These are phyloP conservation scores for Thunnus albacares DNA, from an alignment of 2,797 vertebrate species.

Conservation along the genomic window DNA sequence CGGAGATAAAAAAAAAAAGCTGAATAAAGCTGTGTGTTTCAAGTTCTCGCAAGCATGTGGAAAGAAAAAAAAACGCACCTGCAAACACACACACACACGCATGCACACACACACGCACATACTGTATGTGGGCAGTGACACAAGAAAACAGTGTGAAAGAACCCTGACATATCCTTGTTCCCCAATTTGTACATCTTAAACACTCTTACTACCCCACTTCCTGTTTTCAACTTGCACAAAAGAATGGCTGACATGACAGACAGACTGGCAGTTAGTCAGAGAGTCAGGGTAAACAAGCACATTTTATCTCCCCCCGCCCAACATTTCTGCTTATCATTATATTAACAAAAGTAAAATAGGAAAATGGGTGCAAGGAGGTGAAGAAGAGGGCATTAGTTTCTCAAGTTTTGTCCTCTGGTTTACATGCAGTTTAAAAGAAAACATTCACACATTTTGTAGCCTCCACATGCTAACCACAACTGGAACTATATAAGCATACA, in stretches of 20 bases:
- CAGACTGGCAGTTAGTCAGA: slow-evolving; percentile 3
- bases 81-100: background rate
- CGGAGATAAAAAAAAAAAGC: slow-evolving; percentile 42
- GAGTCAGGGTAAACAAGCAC: background rate
- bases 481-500: too few relatives aligned
- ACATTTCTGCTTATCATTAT: slow-evolving; percentile 19
- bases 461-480: too few relatives aligned
- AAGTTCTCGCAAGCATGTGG: slow-evolving; percentile 11
- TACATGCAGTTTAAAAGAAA: background rate
- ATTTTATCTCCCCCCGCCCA: slow-evolving; percentile 7
- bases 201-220: slow-evolving; percentile 55
- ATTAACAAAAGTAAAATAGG: background rate
- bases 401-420: background rate
- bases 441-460: too few relatives aligned
- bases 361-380: too few relatives aligned
- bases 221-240: slow-evolving; percentile 60
- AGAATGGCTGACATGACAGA: slow-evolving; percentile 30
- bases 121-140: background rate
- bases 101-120: background rate
- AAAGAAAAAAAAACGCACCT: background rate
- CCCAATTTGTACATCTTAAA: slow-evolving; percentile 28
- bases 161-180: slow-evolving; percentile 20
- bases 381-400: background rate
- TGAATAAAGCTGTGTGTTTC: background rate
- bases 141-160: background rate